phyloP scores from a whole-genome alignment of 2,888 invertebrate genomes.

The Onthophagus sagittarius region DNA sequence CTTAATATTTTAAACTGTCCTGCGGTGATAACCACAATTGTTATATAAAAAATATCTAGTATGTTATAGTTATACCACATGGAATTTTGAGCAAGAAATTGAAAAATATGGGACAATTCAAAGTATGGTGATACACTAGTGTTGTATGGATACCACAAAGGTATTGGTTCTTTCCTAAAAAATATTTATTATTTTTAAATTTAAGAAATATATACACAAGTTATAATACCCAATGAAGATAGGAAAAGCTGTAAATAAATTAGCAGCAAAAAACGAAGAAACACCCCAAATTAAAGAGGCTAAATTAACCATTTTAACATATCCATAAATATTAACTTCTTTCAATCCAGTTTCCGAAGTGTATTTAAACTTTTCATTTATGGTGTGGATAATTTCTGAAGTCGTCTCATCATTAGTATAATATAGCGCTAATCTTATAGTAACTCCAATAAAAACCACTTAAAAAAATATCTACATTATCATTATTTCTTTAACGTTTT shows the following conservation, averaged over 20 bases:
- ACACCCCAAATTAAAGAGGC: background rate
- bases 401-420: background rate
- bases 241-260: background rate
- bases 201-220: background rate
- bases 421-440: background rate
- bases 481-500: background rate
- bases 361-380: background rate
- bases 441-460: background rate
- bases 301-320: background rate
- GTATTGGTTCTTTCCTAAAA: background rate
- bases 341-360: background rate
- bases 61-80: background rate
- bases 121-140: background rate
- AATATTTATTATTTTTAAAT: too few relatives aligned
- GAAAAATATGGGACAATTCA: background rate
- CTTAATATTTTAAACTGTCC: background rate
- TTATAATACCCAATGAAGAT: background rate
- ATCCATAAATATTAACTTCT: background rate
- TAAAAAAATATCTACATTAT: background rate
- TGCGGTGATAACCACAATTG: background rate
- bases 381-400: background rate
- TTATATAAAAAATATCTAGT: background rate
- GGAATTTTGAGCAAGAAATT: background rate
- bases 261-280: background rate
- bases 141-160: background rate